phyloP scores from a whole-genome alignment of 2,888 invertebrate genomes.

The Tetranychus piercei region DNA sequence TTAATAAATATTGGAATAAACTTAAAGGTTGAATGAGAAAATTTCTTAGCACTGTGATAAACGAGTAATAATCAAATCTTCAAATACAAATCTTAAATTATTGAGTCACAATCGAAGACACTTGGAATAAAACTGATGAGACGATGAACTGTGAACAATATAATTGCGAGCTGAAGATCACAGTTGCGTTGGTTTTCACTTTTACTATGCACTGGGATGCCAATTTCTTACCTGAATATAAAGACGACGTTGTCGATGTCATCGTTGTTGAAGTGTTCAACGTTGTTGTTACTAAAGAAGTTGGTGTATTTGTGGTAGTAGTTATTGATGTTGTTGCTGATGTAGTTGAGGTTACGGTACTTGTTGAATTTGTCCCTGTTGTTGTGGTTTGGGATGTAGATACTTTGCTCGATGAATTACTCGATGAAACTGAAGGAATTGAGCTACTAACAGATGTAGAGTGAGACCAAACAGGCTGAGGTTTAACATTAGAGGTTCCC shows the following conservation, averaged over 20 bases:
- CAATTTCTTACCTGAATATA: conserved; percentile 11
- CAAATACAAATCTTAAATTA: too few species aligned
- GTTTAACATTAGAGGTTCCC: conserved; percentile 14
- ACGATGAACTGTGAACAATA: too few species aligned
- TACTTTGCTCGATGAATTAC: conserved; percentile 12
- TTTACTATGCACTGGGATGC: neutral
- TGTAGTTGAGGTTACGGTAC: conserved; percentile 15
- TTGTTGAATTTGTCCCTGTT: conserved; percentile 14
- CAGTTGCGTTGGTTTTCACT: neutral
- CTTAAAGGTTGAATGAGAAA: too few species aligned
- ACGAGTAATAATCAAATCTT: too few species aligned
- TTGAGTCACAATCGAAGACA: too few species aligned
- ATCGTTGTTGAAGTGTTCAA: neutral
- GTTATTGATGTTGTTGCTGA: conserved; percentile 9
- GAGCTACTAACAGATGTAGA: conserved; percentile 17
- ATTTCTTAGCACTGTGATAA: too few species aligned
- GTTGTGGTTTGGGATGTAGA: conserved; percentile 17
- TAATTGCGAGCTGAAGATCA: too few species aligned
- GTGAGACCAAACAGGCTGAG: conserved; percentile 15
- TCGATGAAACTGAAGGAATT: conserved; percentile 14
- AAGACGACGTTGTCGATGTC: neutral
- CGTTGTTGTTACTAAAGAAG: conserved; percentile 9
- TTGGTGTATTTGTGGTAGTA: conserved; percentile 11
- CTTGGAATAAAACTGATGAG: too few species aligned
- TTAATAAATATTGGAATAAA: too few species aligned